phyloP scores from a whole-genome alignment of 2,797 vertebrate species.

The Dromococcyx pavoninus region DNA sequence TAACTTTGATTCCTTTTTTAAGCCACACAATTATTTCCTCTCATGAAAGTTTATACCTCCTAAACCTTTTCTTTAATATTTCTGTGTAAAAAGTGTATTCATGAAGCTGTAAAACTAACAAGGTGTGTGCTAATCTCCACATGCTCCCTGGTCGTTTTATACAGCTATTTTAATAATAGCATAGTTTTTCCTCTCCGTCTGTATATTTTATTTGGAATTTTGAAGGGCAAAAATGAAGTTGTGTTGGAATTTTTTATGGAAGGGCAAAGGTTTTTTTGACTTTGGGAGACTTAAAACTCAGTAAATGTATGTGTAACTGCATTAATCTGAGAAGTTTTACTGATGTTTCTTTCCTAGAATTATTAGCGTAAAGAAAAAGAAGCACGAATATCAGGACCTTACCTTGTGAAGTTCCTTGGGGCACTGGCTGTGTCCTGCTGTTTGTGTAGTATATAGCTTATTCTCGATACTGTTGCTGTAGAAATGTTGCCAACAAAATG shows the following conservation, averaged over 20 bases:
- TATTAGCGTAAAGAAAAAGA: not conserved
- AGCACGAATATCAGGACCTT: not conserved
- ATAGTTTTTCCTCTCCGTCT: not conserved
- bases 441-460: not conserved
- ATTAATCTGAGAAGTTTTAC: not conserved
- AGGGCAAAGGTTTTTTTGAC: not conserved
- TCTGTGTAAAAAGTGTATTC: not conserved
- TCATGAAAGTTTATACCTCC: not conserved
- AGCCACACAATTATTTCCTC: not conserved
- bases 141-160: not conserved
- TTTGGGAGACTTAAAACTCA: not conserved
- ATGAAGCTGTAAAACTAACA: not conserved
- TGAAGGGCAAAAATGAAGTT: not conserved
- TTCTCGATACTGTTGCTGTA: not conserved
- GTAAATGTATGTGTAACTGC: not conserved
- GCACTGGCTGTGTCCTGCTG: not conserved
- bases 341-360: not conserved
- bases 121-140: not conserved
- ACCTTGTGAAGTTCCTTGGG: not conserved
- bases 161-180: not conserved
- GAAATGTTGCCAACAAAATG: constrained; percentile 13
- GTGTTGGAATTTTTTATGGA: not conserved
- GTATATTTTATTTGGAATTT: not conserved
- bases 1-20: not conserved
- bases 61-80: not conserved